Evolutionary conservation across 2,888 invertebrate species (phyloP), one percentile per base, ranked within the genome.

Genomic region (Zelleria hepariella): DNA sequence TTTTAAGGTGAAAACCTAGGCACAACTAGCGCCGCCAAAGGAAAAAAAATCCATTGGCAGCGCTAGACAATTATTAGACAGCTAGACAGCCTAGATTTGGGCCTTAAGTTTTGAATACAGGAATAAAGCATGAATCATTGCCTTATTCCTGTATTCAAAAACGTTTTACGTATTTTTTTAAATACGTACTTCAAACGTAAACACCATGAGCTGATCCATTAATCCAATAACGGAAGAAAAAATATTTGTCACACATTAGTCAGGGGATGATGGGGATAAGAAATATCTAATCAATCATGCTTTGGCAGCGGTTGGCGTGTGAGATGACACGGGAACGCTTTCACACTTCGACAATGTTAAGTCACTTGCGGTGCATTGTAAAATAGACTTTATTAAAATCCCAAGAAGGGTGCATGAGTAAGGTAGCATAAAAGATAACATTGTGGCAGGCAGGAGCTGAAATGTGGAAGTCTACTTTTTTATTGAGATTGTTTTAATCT

Each of bases 251-350:
- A 21, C 51, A 66, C 60, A 64, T 63, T 65, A 65, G 63, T 68
- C 69, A 67, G 61, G 67, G 21, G 51, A 51, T 23, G 51, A 23
- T 15, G 23, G 21, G 18, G 51, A 51, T 51, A 51, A 51, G 51
- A 20, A 75, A 80, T 80, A 72, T 70, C 74, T 6, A 80, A 85
- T 87, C 77, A 75, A 86, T 87, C 86, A 85, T 75, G 75, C 74
- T 79, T 80, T 85, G 87, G 86, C 82, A 72, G 68, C 78, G 85
- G 85, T 81, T 73, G 70, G 68, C 71, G 32, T 70, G 70, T 65
- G 70, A 73, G 69, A 74, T 78, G 84, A 85, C 85, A 86, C 68
- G 78, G 73, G 80, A 86, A 85, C 67, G 79, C 84, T 86, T 80
- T 84, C 75, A 78, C 65, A 69, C 2, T 42, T 15, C 10, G 67